These are phyloP conservation scores for Albula goreensis DNA, from an alignment of 2,113 vertebrate genomes.

Conservation along the genomic window DNA sequence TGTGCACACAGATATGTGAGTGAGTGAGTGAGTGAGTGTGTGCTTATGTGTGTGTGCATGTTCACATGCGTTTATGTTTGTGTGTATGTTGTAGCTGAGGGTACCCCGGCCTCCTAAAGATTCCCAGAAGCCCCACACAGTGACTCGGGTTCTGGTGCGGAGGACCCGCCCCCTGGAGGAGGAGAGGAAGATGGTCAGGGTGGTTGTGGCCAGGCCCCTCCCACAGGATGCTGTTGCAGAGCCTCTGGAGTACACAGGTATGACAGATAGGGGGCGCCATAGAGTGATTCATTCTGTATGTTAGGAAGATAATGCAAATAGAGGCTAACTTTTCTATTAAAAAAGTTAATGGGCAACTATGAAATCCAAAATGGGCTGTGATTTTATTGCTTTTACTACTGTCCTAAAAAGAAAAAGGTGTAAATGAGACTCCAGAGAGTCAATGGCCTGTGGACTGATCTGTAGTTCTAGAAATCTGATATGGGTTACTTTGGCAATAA, in stretches of 20 bases:
- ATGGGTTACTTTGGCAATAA: no score
- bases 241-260: conserved; percentile 70
- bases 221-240: conserved; percentile 36
- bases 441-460: no score
- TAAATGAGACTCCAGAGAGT: no score
- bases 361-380: background rate
- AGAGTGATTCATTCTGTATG: background rate
- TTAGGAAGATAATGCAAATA: background rate
- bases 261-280: background rate
- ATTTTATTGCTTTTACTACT: background rate
- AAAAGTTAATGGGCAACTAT: no score
- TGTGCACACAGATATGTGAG: conserved; percentile 14
- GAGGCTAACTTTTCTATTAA: background rate
- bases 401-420: background rate
- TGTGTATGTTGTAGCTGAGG: conserved; percentile 61
- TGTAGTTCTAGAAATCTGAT: no score
- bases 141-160: conserved; percentile 55
- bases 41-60: conserved; percentile 18
- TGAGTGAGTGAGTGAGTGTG: background rate
- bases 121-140: conserved; percentile 45
- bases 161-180: conserved; percentile 58
- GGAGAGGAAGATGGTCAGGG: conserved; percentile 29
- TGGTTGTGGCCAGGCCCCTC: conserved; percentile 60
- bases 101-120: conserved; percentile 48
- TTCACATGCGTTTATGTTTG: background rate